Percentiles rank a stretch among this genome's conserved stretches.
phyloP scores from a whole-genome alignment of 2,888 invertebrate genomes.

The Drosophila affinis region DNA sequence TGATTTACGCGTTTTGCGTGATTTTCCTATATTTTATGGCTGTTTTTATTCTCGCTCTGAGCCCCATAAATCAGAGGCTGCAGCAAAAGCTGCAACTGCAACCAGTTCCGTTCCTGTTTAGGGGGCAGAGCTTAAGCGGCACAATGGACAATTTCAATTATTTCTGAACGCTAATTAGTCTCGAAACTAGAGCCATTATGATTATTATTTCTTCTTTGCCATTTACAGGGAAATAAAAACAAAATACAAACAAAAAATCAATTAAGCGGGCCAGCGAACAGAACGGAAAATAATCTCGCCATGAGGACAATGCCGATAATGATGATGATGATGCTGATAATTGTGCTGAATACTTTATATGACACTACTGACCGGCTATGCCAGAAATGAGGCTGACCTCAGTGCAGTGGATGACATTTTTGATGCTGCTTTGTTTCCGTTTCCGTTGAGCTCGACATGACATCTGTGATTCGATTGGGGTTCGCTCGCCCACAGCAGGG shows the following conservation, averaged over 20 bases:
- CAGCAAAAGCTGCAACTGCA: constrained; percentile 9
- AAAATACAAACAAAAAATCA: constrained; percentile 31
- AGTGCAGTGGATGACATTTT: constrained; percentile 47
- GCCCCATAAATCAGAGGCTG: constrained; percentile 24
- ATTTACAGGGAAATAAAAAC: constrained; percentile 16
- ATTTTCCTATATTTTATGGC: constrained; percentile 16
- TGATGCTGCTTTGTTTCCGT: constrained; percentile 70
- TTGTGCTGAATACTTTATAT: constrained; percentile 60
- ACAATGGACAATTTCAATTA: constrained; percentile 54
- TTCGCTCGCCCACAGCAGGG: constrained; percentile 20
- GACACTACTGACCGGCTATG: constrained; percentile 37
- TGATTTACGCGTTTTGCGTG: constrained; percentile 25
- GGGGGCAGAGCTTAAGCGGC: constrained; percentile 17
- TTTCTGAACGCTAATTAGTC: constrained; percentile 52
- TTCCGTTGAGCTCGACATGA: constrained; percentile 63
- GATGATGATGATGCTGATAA: constrained; percentile 25
- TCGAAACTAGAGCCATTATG: constrained; percentile 18
- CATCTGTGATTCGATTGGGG: constrained; percentile 43
- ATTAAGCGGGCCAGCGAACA: constrained; percentile 39
- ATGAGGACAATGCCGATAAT: not conserved
- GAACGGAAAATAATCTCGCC: constrained; percentile 36
- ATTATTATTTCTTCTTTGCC: constrained; percentile 33
- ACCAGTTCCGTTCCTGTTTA: constrained; percentile 19
- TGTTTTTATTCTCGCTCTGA: constrained; percentile 13
- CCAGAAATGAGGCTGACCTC: constrained; percentile 18